These are phyloP conservation scores for Sinosuthora webbiana DNA, from an alignment of 2,113 vertebrate genomes.

Conservation along the genomic window DNA sequence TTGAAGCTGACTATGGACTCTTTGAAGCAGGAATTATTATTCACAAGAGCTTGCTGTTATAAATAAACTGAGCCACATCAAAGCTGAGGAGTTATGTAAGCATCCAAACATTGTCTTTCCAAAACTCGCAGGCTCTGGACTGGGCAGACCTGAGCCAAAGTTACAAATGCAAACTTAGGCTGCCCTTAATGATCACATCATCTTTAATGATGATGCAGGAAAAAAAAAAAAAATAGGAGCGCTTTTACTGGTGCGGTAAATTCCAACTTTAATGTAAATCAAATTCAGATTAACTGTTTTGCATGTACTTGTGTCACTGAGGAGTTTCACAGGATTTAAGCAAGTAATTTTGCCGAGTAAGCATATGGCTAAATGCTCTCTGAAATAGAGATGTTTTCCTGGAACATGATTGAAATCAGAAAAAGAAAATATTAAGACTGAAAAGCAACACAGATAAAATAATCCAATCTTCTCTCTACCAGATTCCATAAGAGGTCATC, in stretches of 20 bases:
- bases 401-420: not conserved
- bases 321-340: not conserved
- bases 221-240: not conserved
- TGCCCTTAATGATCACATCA: not conserved
- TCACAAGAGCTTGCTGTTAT: constrained; percentile 19
- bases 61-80: constrained; percentile 64
- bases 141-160: not conserved
- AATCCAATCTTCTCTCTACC: not conserved
- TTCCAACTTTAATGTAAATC: not conserved
- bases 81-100: constrained; percentile 45
- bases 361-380: not conserved
- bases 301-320: not conserved
- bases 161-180: not conserved
- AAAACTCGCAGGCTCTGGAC: not conserved
- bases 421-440: not conserved
- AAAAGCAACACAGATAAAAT: not conserved
- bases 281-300: not conserved
- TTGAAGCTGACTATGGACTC: not conserved
- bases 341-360: not conserved
- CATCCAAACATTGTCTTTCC: constrained; percentile 4
- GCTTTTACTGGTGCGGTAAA: not conserved
- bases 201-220: not conserved
- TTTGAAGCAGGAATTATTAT: constrained; percentile 44
- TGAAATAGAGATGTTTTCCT: not conserved
- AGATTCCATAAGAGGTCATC: not conserved